These are phyloP conservation scores for Sebastes nivosus DNA, from an alignment of 2,797 vertebrate species.

Conservation along the genomic window DNA sequence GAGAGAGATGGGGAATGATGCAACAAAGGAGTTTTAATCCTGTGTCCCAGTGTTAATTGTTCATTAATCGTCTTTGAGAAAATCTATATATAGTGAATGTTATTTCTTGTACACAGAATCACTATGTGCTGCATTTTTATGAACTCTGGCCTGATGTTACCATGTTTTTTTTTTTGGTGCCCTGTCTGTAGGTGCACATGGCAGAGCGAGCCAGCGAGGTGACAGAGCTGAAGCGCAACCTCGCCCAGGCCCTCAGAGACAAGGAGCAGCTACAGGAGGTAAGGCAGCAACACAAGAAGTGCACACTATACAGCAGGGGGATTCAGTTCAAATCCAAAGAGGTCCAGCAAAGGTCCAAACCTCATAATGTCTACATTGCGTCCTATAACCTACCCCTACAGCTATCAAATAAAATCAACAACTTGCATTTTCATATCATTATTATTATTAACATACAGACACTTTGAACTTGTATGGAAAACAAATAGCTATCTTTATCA, in stretches of 20 bases:
- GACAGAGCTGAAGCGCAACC: constrained; percentile 84
- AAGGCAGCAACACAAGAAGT: neutral
- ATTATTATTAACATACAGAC: no score
- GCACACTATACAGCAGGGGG: neutral
- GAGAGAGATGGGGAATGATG: neutral
- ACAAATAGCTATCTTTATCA: no score
- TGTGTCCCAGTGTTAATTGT: neutral
- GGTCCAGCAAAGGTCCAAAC: no score
- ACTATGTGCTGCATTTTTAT: neutral
- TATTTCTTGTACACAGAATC: neutral
- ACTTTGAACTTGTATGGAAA: no score
- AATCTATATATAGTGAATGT: neutral
- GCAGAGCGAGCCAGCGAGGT: constrained; percentile 89
- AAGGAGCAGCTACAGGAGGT: constrained; percentile 87
- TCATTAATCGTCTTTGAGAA: neutral
- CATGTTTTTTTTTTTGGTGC: neutral
- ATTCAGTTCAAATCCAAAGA: neutral
- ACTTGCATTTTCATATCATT: no score
- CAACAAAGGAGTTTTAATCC: neutral
- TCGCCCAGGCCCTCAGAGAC: constrained; percentile 85
- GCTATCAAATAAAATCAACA: no score
- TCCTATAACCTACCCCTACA: no score
- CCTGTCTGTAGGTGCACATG: constrained; percentile 84
- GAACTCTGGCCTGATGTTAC: neutral
- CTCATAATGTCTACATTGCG: no score